Evolutionary conservation across 2,888 invertebrate species (phyloP), one percentile per base, ranked within the genome.

Genomic region (Leptopterna dolabrata): DNA sequence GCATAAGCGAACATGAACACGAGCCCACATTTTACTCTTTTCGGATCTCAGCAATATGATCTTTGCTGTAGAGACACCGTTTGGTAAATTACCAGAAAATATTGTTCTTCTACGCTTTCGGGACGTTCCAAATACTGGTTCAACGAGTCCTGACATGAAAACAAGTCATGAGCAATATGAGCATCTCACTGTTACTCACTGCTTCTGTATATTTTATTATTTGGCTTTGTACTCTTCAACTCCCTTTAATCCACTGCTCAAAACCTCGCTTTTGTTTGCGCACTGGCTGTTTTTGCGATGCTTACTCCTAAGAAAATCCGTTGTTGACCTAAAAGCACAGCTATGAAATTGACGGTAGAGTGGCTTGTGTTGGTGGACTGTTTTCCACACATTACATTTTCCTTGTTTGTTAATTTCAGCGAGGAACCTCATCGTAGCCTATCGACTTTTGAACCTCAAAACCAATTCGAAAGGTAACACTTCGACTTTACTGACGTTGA

Each of bases 381-480:
- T 19, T 19, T 6, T 19, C 2, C 2, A 55, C 2, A 16, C 13
- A 73, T 30, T 73, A 24, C 30, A 73, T 36, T 73, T 29, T 27
- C 24, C 45, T 45, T 7, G 45, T 51, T 81, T 47, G 29, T 51
- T n/a, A 11, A 81, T 81, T 81, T 81, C 81, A 81, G 81, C 51
- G 81, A 81, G 47, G 81, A 81, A 27, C 47, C 51, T 27, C 81
- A 81, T 0, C 81, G 81, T 81, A 81, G 29, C 47, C 81, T 81
- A 16, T 45, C 81, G 81, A 47, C 81, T 24, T 81, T 81, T 47
- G 81, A 81, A 19, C 81, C 43, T 29, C 81, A 81, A 47, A 81
- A 6, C 29, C 19, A n/a, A 29, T 81, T 81, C 27, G 81, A 81
- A 81, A 81, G 81, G 81, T 81, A 81, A 81, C 29, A 41, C 16